A percentile compares a stretch with the other conserved stretches of the same genome.
phyloP scores from a whole-genome alignment of 1,140 invertebrate genomes.

The Wiebesia pumilae region DNA sequence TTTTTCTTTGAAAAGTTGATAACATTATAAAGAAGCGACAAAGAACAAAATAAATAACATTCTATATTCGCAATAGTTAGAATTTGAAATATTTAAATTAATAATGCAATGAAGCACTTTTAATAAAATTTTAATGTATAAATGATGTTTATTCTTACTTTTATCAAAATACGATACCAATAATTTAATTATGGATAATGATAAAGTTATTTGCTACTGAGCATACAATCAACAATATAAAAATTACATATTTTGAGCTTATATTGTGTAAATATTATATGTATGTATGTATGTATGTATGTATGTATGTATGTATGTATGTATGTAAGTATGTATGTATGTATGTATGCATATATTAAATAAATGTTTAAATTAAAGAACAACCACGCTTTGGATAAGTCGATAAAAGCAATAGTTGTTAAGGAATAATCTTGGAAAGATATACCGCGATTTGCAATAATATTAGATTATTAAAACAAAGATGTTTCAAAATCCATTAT shows the following conservation, averaged over 20 bases:
- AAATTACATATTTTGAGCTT: background rate
- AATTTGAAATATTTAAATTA: background rate
- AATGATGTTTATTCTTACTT: background rate
- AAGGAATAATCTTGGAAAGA: too few relatives aligned
- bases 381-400: background rate
- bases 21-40: background rate
- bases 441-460: background rate
- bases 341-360: background rate
- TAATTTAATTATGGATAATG: background rate
- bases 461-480: background rate
- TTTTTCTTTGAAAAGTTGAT: background rate
- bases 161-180: background rate
- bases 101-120: background rate
- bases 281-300: background rate
- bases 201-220: background rate
- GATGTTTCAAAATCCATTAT: background rate
- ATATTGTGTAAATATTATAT: too few relatives aligned
- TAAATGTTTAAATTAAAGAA: background rate
- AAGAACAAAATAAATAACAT: background rate
- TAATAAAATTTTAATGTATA: conserved; percentile 1
- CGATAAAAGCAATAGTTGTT: background rate
- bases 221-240: background rate
- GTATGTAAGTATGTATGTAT: background rate
- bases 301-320: too few relatives aligned
- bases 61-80: background rate